These are phyloP conservation scores for Mormyrops boulengeri DNA, from an alignment of 2,797 vertebrate genomes.

Conservation along the genomic window DNA sequence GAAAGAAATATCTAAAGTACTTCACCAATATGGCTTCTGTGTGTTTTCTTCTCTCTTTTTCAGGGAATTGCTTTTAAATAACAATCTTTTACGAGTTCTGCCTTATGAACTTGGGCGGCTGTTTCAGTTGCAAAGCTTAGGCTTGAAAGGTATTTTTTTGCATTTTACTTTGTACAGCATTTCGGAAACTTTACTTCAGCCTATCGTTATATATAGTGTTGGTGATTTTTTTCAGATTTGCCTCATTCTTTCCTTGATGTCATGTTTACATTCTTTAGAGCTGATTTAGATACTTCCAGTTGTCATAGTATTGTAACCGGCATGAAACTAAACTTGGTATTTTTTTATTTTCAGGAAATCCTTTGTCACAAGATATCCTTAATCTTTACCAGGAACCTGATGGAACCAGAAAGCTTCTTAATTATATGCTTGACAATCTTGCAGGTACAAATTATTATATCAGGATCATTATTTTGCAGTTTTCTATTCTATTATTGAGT, in stretches of 20 bases:
- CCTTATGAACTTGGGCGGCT: constrained; percentile 98
- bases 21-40: neutral
- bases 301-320: neutral
- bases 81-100: constrained; percentile 99
- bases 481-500: neutral
- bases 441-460: constrained; percentile 65
- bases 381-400: constrained; percentile 95
- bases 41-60: constrained; percentile 34
- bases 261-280: neutral
- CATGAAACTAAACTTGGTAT: neutral
- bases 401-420: constrained; percentile 96
- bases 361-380: constrained; percentile 97
- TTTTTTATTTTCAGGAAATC: constrained; percentile 77
- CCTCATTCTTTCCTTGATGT: neutral
- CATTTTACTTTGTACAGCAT: neutral
- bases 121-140: constrained; percentile 94
- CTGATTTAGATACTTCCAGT: neutral
- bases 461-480: neutral
- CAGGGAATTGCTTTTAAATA: constrained; percentile 99
- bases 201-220: neutral
- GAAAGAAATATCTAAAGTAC: neutral
- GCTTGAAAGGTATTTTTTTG: constrained; percentile 81
- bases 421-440: constrained; percentile 99
- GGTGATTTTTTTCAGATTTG: neutral
- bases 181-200: neutral